These are phyloP conservation scores for Esox lucius DNA, from an alignment of 2,797 vertebrate genomes.

Conservation along the genomic window DNA sequence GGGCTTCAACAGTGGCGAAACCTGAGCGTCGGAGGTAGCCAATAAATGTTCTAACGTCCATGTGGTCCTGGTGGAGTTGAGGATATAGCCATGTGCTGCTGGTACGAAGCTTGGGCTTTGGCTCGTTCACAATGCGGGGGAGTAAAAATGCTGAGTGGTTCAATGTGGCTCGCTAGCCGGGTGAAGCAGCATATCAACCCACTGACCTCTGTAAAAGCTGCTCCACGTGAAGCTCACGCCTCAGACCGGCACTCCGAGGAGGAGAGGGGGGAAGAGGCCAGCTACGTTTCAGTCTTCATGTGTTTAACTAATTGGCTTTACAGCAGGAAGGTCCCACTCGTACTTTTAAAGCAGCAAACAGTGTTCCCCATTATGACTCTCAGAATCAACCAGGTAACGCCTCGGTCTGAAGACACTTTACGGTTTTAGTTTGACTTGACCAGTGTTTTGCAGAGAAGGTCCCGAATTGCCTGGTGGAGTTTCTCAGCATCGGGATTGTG, in stretches of 20 bases:
- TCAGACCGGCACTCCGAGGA: neutral
- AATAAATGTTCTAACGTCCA: conserved; percentile 46
- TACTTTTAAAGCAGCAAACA: neutral
- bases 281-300: neutral
- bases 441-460: neutral
- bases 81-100: conserved; percentile 24
- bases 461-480: neutral
- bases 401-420: neutral
- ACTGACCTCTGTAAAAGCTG: neutral
- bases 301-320: neutral
- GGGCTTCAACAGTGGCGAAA: conserved; percentile 2
- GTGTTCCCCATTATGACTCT: neutral
- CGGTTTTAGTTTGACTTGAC: neutral
- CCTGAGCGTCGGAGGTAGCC: conserved; percentile 33
- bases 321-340: neutral
- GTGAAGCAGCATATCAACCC: conserved; percentile 26
- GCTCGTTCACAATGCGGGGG: conserved; percentile 13
- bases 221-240: conserved; percentile 20
- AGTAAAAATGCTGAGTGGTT: conserved; percentile 1
- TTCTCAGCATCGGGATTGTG: neutral
- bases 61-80: conserved; percentile 37
- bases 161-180: conserved; percentile 24
- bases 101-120: conserved; percentile 17
- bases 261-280: neutral
- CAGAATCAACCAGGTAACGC: neutral